A percentile compares a stretch with the other conserved stretches of the same genome.
These are phyloP conservation scores for Aurelia aurita DNA, from an alignment of 30 jellyfish, hydroid and myxozoan species.

Conservation along the genomic window DNA sequence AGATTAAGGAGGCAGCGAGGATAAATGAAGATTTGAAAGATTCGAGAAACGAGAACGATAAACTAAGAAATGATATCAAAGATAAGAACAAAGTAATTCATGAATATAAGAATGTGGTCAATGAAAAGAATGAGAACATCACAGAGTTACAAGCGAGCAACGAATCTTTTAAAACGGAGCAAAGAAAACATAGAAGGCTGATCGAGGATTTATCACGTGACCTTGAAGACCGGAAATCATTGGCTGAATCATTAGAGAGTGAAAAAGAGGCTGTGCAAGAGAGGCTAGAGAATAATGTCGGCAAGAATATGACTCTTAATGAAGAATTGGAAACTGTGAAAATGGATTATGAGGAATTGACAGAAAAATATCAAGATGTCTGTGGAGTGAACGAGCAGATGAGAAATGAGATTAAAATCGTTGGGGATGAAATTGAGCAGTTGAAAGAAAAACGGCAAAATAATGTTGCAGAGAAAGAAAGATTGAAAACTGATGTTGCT, in stretches of 20 bases:
- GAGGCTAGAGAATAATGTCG: constrained; percentile 49
- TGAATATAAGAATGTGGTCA: background rate
- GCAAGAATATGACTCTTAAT: constrained; percentile 5
- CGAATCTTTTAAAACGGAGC: constrained; percentile 42
- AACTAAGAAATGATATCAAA: constrained; percentile 26
- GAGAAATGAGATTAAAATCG: constrained; percentile 16
- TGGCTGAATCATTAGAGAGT: constrained; percentile 20
- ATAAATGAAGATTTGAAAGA: constrained; percentile 49
- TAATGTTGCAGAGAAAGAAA: constrained; percentile 35
- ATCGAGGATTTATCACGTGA: constrained; percentile 48
- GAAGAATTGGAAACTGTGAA: constrained; percentile 17
- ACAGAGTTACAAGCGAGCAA: constrained; percentile 20
- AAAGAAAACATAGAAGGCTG: constrained; percentile 8
- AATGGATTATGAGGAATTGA: constrained; percentile 9
- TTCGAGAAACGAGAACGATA: constrained; percentile 29
- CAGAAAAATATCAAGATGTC: constrained; percentile 22
- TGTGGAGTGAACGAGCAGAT: background rate
- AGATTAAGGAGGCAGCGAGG: constrained; percentile 34
- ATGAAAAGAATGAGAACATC: constrained; percentile 31
- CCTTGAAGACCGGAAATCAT: constrained; percentile 7
- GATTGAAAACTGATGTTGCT: constrained; percentile 44
- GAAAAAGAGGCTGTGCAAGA: constrained; percentile 61
- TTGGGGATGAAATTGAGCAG: constrained; percentile 20
- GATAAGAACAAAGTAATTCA: constrained; percentile 8
- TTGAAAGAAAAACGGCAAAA: constrained; percentile 12